Evolutionary conservation across 2,113 vertebrate species (phyloP).

Genomic region (Tachysurus fulvidraco): DNA sequence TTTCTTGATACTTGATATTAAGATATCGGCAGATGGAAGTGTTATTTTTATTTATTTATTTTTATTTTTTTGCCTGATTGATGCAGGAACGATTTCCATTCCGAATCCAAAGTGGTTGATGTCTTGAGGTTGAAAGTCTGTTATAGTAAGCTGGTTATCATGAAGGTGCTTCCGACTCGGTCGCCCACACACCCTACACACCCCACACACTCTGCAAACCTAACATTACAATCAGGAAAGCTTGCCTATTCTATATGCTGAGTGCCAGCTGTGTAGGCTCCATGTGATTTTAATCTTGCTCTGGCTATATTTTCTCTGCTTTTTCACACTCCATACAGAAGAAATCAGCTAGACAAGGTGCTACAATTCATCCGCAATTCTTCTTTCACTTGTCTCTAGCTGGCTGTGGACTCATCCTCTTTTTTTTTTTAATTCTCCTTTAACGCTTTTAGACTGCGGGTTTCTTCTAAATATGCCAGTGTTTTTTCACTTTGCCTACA

Average conservation of each 20-base stretch:
- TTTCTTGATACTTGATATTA: not conserved
- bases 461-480: not conserved
- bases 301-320: not conserved
- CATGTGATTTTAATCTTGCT: constrained; percentile 15
- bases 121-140: constrained; percentile 6
- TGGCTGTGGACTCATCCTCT: not conserved
- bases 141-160: constrained; percentile 16
- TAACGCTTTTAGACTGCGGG: not conserved
- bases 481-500: not conserved
- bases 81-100: constrained; percentile 8
- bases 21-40: not conserved
- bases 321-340: not conserved
- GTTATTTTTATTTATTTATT: constrained; percentile 4
- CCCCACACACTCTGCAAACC: not conserved
- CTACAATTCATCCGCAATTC: constrained; percentile 20
- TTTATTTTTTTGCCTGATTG: not conserved
- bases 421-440: not conserved
- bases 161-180: not conserved
- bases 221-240: constrained; percentile 44
- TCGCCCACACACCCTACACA: not conserved
- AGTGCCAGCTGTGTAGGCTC: constrained; percentile 19
- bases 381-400: not conserved
- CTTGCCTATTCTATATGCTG: constrained; percentile 14
- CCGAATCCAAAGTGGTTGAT: not conserved
- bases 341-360: constrained; percentile 38